These are phyloP conservation scores for Solen grandis DNA, from an alignment of 1,140 invertebrate genomes.

Conservation along the genomic window DNA sequence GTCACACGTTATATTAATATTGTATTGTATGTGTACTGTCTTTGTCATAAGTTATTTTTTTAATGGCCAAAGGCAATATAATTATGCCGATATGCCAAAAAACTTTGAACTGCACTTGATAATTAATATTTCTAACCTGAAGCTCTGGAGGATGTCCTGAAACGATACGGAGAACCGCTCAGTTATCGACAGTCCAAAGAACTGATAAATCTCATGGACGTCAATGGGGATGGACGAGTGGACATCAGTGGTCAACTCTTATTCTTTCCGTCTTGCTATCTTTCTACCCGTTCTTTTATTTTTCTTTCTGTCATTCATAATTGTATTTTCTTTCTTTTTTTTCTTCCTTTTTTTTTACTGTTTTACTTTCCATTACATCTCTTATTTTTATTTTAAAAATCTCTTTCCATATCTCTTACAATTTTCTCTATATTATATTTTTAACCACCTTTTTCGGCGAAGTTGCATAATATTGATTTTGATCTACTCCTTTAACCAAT, in stretches of 20 bases:
- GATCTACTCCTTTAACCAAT: too few relatives aligned
- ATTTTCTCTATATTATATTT: too few relatives aligned
- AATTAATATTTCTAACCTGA: too few relatives aligned
- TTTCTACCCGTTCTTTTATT: not conserved
- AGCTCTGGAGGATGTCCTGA: constrained; percentile 43
- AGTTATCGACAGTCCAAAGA: constrained; percentile 42
- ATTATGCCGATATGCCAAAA: too few relatives aligned
- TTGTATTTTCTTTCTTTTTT: too few relatives aligned
- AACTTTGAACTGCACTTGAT: too few relatives aligned
- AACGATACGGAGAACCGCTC: constrained; percentile 43
- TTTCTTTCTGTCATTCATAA: not conserved
- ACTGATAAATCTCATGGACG: constrained; percentile 39
- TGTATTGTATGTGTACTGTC: too few relatives aligned
- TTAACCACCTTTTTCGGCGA: too few relatives aligned
- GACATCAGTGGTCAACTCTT: constrained; percentile 32
- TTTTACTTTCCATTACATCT: not conserved
- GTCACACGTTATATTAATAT: too few relatives aligned
- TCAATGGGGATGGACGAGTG: constrained; percentile 36
- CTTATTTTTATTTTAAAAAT: not conserved
- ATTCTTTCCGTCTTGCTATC: not conserved
- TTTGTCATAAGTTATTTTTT: too few relatives aligned
- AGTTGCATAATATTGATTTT: too few relatives aligned
- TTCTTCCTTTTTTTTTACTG: not conserved
- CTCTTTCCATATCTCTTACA: not conserved
- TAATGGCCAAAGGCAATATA: too few relatives aligned